These are phyloP conservation scores for Eulemur albifrons DNA, from an alignment of 2,797 vertebrate genomes.

Conservation along the genomic window DNA sequence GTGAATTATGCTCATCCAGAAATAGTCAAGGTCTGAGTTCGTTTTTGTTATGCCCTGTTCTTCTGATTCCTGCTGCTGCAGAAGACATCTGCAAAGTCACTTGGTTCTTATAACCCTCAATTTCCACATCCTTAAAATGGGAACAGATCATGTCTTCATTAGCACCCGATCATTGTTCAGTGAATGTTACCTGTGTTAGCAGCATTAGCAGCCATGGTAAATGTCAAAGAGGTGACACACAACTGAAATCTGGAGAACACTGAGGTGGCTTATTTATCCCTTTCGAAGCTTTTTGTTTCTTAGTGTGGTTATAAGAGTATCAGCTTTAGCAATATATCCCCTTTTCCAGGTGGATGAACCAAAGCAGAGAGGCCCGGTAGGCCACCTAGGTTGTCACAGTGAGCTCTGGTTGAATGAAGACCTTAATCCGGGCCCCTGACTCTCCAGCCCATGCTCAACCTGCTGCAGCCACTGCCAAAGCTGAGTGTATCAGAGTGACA, in stretches of 20 bases:
- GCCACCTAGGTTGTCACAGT: background rate
- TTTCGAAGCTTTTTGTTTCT: background rate
- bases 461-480: background rate
- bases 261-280: background rate
- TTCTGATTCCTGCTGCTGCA: background rate
- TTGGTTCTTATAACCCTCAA: background rate
- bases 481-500: background rate
- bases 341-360: background rate
- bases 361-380: background rate
- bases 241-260: background rate
- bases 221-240: background rate
- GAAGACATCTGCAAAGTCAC: background rate
- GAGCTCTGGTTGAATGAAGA: background rate
- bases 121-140: background rate
- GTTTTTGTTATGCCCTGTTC: background rate
- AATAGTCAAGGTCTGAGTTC: background rate
- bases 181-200: too few relatives aligned
- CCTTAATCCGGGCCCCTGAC: background rate
- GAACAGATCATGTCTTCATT: background rate
- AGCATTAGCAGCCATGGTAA: background rate
- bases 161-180: background rate
- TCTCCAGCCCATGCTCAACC: background rate
- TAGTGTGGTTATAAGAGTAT: background rate
- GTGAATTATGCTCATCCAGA: background rate
- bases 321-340: background rate